A percentile compares a stretch with the other conserved stretches of the same genome.
Conservation (phyloP, 2,113 vertebrate species). For the Phalacrocorax brasilianus region DNA sequence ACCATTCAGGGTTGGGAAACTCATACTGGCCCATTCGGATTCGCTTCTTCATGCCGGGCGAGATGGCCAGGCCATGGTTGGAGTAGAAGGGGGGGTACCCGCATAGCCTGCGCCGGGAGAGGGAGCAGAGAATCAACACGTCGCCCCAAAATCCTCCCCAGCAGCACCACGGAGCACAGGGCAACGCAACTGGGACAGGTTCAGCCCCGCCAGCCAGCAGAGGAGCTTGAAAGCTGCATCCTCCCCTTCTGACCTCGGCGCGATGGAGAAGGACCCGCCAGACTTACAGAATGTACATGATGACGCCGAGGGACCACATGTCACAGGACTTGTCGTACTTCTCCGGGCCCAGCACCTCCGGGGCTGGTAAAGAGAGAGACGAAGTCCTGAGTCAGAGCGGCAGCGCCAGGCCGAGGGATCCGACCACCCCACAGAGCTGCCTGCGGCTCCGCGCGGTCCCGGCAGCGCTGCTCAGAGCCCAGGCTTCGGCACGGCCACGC, state of each 20-base stretch:
- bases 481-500: accelerated
- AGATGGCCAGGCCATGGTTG: conserved; percentile 96
- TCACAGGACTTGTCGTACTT: conserved; percentile 99
- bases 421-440: accelerated
- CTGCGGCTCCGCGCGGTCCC: accelerated
- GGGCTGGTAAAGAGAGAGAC: conserved; percentile 74
- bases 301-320: conserved; percentile 99
- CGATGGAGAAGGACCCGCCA: not conserved
- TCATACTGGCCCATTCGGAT: conserved; percentile 97
- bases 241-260: accelerated
- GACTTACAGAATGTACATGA: conserved; percentile 99
- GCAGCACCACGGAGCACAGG: accelerated
- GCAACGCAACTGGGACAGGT: not conserved
- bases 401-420: not conserved
- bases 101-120: conserved; percentile 79
- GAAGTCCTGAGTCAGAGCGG: not conserved
- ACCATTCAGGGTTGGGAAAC: conserved; percentile 98
- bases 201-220: not conserved
- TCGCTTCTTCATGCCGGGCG: conserved; percentile 97
- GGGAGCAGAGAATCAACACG: accelerated
- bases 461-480: not conserved
- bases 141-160: not conserved
- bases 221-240: not conserved
- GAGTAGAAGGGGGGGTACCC: conserved; percentile 98
- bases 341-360: conserved; percentile 95